Percentiles rank a stretch among this genome's conserved stretches.
Conservation (phyloP, 2,888 invertebrate species). For the Clitarchus hookeri region DNA sequence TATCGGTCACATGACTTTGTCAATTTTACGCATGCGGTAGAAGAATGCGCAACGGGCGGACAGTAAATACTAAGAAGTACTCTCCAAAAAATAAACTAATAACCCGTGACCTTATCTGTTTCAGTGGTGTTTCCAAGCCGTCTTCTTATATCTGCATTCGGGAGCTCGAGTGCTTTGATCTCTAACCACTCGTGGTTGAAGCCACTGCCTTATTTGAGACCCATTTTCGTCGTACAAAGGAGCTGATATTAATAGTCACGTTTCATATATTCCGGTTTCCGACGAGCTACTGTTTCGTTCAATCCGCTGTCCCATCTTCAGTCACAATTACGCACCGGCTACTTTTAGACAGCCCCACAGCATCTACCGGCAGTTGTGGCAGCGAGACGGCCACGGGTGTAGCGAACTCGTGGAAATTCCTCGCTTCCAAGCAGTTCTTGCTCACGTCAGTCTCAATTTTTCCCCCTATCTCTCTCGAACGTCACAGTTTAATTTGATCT, state of each 20-base stretch:
- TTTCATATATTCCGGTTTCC: background rate
- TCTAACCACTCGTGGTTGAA: too few relatives aligned
- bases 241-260: background rate
- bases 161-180: too few relatives aligned
- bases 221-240: background rate
- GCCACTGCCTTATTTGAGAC: background rate
- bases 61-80: too few relatives aligned
- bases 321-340: background rate
- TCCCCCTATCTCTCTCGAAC: background rate
- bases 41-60: too few relatives aligned
- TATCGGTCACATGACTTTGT: too few relatives aligned
- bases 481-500: constrained; percentile 26
- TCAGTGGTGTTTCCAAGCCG: too few relatives aligned
- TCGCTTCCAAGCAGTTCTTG: background rate
- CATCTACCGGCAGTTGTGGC: background rate
- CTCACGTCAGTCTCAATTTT: background rate
- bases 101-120: too few relatives aligned
- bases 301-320: background rate
- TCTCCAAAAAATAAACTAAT: too few relatives aligned
- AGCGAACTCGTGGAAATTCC: constrained; percentile 6
- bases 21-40: too few relatives aligned
- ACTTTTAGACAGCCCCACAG: background rate
- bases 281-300: background rate
- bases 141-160: too few relatives aligned
- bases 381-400: background rate